A percentile compares a stretch with the other conserved stretches of the same genome.
Evolutionary conservation across 2,888 invertebrate genomes (phyloP).

Genomic region (Empis livida): DNA sequence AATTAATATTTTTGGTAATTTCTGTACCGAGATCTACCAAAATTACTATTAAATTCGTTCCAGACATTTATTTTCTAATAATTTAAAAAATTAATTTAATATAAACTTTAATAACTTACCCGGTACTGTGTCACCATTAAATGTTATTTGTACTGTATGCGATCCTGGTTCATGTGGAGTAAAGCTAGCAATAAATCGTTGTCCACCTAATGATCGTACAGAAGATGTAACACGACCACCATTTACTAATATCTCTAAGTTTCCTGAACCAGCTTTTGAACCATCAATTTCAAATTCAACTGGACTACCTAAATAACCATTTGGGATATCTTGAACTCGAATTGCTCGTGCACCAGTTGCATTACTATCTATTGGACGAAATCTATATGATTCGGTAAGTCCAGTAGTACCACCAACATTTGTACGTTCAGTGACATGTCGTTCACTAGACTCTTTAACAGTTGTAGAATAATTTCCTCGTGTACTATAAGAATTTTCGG

Average conservation of each 20-base stretch:
- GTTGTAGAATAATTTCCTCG: conserved; percentile 33
- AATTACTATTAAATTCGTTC: too few species aligned
- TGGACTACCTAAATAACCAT: conserved; percentile 78
- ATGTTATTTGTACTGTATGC: conserved; percentile 85
- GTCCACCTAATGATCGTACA: conserved; percentile 78
- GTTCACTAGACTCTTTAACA: conserved; percentile 33
- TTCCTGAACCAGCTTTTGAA: conserved; percentile 89
- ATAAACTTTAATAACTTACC: conserved; percentile 49
- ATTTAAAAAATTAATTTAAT: neutral
- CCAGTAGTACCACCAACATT: conserved; percentile 18
- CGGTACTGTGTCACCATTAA: conserved; percentile 82
- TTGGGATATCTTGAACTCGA: conserved; percentile 71
- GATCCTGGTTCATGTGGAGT: conserved; percentile 76
- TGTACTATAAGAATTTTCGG: conserved; percentile 29
- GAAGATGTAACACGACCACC: conserved; percentile 91
- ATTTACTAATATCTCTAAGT: conserved; percentile 89
- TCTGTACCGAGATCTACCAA: too few species aligned
- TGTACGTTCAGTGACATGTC: conserved; percentile 30
- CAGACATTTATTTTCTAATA: too few species aligned
- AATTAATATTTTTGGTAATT: too few species aligned
- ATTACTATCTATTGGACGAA: conserved; percentile 42
- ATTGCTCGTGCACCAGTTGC: conserved; percentile 70
- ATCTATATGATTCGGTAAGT: conserved; percentile 28
- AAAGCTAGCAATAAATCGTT: conserved; percentile 83
- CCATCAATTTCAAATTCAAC: conserved; percentile 98